Conservation (phyloP, 2,888 invertebrate genomes). For the Eugnorisma glareosa region DNA sequence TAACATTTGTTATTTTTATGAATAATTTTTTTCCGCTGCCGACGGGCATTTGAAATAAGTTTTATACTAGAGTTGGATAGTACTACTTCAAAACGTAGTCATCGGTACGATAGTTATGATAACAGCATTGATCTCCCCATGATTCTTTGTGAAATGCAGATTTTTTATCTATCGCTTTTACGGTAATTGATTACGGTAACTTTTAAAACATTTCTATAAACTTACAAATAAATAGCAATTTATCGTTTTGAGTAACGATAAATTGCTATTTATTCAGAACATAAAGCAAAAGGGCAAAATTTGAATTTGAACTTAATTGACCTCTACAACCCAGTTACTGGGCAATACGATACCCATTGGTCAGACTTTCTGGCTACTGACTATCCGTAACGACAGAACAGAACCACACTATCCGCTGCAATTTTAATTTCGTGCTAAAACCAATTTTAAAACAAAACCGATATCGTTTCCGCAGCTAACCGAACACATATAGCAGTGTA, state of each 20-base stretch:
- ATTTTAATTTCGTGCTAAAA: constrained; percentile 1
- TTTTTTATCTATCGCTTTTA: not conserved
- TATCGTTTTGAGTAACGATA: too few relatives aligned
- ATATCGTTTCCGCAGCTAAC: not conserved
- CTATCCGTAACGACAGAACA: not conserved
- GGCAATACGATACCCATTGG: not conserved
- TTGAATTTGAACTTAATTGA: not conserved
- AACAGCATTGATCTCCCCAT: not conserved
- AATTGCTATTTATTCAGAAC: too few relatives aligned
- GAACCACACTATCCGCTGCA: not conserved
- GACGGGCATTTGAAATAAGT: not conserved
- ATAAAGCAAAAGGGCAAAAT: too few relatives aligned
- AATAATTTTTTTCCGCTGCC: not conserved
- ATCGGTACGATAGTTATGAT: not conserved
- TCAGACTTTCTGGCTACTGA: not conserved
- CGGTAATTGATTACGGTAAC: not conserved
- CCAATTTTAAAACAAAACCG: constrained; percentile 8
- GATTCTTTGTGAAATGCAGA: not conserved
- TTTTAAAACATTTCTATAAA: not conserved
- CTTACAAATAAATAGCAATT: not conserved
- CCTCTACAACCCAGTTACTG: not conserved
- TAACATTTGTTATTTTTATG: not conserved
- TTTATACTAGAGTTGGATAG: not conserved
- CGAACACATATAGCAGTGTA: constrained; percentile 10
- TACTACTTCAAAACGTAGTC: not conserved